Conservation (phyloP, 2,888 invertebrate species). For the Ectemnius continuus region DNA sequence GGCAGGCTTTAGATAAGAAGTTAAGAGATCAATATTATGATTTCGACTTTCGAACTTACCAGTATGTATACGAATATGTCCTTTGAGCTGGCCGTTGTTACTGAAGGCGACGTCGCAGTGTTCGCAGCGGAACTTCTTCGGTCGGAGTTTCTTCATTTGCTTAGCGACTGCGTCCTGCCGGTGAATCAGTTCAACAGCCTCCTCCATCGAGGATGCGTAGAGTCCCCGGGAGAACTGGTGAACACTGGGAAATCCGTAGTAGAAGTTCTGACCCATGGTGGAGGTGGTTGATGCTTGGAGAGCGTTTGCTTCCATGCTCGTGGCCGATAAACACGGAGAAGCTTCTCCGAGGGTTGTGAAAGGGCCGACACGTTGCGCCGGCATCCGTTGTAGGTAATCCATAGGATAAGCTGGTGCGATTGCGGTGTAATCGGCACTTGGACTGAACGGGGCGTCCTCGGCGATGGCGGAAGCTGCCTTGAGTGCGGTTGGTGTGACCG, state of each 20-base stretch:
- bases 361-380: not conserved
- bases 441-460: not conserved
- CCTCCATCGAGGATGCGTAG: conserved; percentile 53
- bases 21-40: too few species aligned
- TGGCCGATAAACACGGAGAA: not conserved
- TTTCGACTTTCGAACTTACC: conserved; percentile 78
- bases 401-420: not conserved
- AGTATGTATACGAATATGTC: conserved; percentile 94
- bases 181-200: conserved; percentile 66
- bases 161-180: conserved; percentile 68
- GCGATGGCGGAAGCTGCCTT: not conserved
- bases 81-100: conserved; percentile 95
- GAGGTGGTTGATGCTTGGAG: conserved; percentile 4
- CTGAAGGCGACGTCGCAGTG: conserved; percentile 94
- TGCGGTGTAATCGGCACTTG: not conserved
- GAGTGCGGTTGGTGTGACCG: not conserved
- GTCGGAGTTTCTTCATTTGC: conserved; percentile 84
- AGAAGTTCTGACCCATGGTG: conserved; percentile 19
- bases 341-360: not conserved
- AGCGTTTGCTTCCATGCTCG: not conserved
- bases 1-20: too few species aligned
- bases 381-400: conserved; percentile 5
- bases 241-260: not conserved
- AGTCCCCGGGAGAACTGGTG: conserved; percentile 10
- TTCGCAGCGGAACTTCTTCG: conserved; percentile 94